Conservation (phyloP, 2,113 vertebrate genomes). For the Bos indicus region DNA sequence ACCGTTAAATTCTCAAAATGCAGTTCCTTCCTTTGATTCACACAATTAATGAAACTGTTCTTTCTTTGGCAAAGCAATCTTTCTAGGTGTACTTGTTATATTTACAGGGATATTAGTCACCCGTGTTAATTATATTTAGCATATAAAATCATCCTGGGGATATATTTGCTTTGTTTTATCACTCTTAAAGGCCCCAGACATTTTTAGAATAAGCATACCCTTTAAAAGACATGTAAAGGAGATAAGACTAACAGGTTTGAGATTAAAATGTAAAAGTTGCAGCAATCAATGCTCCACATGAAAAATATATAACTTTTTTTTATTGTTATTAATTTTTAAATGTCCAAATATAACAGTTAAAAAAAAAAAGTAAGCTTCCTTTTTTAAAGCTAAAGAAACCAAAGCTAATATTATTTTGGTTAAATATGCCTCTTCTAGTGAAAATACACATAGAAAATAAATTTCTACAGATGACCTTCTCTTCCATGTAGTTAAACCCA, state of each 20-base stretch:
- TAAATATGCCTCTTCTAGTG: neutral
- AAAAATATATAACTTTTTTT: neutral
- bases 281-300: neutral
- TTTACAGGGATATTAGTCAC: neutral
- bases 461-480: neutral
- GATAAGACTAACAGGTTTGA: neutral
- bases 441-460: neutral
- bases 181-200: neutral
- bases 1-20: neutral
- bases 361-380: neutral
- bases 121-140: neutral
- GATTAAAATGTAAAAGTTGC: neutral
- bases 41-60: too few species aligned
- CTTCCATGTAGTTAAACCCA: neutral
- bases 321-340: neutral
- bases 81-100: neutral
- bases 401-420: neutral
- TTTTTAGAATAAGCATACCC: neutral
- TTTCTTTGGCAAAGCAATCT: neutral
- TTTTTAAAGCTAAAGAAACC: neutral
- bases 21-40: neutral
- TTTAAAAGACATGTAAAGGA: neutral
- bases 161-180: neutral
- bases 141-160: neutral
- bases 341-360: neutral